Percentiles rank a stretch among this genome's conserved stretches.
phyloP scores from a whole-genome alignment of 2,797 vertebrate genomes.

The Bradypodion pumilum region DNA sequence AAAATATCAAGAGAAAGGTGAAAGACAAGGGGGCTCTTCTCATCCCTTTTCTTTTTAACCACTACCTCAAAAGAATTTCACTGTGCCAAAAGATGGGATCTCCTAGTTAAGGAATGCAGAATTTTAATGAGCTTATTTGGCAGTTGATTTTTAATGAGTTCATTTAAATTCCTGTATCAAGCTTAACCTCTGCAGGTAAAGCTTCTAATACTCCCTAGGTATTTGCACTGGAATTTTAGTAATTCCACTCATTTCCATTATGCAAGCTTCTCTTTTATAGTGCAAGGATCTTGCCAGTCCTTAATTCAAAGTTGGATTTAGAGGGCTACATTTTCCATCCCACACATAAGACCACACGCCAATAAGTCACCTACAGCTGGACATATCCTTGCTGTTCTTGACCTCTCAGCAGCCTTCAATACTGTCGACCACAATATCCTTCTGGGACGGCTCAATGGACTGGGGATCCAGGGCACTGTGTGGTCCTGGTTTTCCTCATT shows the following conservation, averaged over 20 bases:
- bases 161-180: conserved; percentile 67
- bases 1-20: not conserved
- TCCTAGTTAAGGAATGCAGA: conserved; percentile 12
- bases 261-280: conserved; percentile 48
- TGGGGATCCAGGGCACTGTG: too few species aligned
- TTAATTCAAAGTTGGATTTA: conserved; percentile 35
- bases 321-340: not conserved
- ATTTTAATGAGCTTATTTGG: conserved; percentile 66
- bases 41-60: conserved; percentile 44
- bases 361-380: not conserved
- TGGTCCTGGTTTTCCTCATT: too few species aligned
- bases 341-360: not conserved
- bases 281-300: conserved; percentile 34
- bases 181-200: conserved; percentile 68
- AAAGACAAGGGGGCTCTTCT: conserved; percentile 28
- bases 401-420: too few species aligned
- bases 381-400: too few species aligned
- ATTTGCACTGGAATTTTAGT: conserved; percentile 55
- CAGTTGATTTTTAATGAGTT: conserved; percentile 67
- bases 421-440: too few species aligned
- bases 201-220: conserved; percentile 44
- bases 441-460: too few species aligned
- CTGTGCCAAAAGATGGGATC: conserved; percentile 41
- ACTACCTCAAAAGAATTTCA: conserved; percentile 44
- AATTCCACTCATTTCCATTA: conserved; percentile 39